These are phyloP conservation scores for Steinernema scapterisci DNA, from an alignment of 2,888 invertebrate species.

Conservation along the genomic window DNA sequence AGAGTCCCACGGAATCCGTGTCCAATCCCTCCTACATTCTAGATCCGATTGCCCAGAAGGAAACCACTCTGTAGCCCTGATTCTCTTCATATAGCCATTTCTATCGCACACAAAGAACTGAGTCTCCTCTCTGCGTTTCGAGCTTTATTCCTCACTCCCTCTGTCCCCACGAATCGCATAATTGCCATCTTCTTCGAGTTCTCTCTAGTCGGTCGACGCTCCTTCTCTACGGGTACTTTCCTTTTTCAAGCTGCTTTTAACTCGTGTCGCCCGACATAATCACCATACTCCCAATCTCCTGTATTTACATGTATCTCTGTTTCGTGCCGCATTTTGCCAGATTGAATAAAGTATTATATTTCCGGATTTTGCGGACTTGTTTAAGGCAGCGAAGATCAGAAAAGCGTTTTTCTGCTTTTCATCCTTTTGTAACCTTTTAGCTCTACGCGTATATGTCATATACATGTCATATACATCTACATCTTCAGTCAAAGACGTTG, in stretches of 20 bases:
- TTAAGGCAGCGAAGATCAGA: too few relatives aligned
- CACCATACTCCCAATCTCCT: background rate
- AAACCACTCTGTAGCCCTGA: background rate
- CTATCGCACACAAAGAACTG: background rate
- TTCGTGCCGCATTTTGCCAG: background rate
- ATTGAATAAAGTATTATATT: background rate
- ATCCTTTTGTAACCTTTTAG: too few relatives aligned
- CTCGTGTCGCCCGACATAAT: background rate
- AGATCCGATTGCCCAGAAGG: constrained; percentile 3
- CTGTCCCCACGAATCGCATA: background rate
- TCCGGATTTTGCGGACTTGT: too few relatives aligned
- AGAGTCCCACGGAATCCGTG: background rate
- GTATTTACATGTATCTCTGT: background rate
- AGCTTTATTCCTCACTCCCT: background rate
- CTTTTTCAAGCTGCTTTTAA: background rate
- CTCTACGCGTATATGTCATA: too few relatives aligned
- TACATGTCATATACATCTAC: too few relatives aligned
- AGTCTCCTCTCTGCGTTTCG: constrained; percentile 2
- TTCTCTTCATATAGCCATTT: background rate
- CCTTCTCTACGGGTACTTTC: background rate
- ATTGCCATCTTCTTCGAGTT: background rate
- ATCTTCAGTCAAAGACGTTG: too few relatives aligned
- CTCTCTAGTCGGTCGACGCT: constrained; percentile 4
- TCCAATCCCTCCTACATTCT: constrained; percentile 3
- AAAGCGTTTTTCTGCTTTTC: too few relatives aligned